Evolutionary conservation across 2,113 vertebrate species (phyloP), one percentile per base, ranked within the genome.

Genomic region (Pygoscelis antarcticus): DNA sequence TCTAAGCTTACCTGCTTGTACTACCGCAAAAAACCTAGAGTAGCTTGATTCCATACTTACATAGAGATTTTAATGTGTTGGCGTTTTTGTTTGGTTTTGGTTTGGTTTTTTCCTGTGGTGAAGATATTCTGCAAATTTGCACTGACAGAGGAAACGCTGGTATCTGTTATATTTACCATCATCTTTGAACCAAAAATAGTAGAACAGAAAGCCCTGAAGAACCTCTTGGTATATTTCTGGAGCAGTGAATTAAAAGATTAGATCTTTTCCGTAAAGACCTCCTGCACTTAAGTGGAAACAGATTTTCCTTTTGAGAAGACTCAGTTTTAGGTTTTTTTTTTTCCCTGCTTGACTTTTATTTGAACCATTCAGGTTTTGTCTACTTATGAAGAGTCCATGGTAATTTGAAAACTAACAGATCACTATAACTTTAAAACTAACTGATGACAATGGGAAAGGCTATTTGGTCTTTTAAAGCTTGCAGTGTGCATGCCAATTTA

Each of bases 131-230:
- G 51, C 23, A 51, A 68, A 47, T 87, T 80, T 91, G 68, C 20
- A 55, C 44, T 47, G 57, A 74, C 20, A 91, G 80, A 94, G 64
- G 77, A 93, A 96, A 84, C 0, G 4, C 46, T 82, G 55, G 21
- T 77, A 70, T 92, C 34, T 92, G 44, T 80, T 86, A 74, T 14
- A 80, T 61, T 85, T 91, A 76, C 70, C 71, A 85, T 38, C 44
- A 77, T 80, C 71, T 93, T 82, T 90, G 34, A 95, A 86, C 27
- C 62, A 70, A 90, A 96, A 95, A 92, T 77, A 96, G 93, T 47
- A 83, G 76, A 83, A 83, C 60, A 84, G 70, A 95, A 94, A 89
- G 74, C 65, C 54, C 88, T 93, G 82, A 94, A 93, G 58, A 78
- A 82, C 72, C 38, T 72, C 79, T 74, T 86, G 20, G 46, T 77